Evolutionary conservation across 2,113 vertebrate species (phyloP).

Genomic region (Platysteira castanea): DNA sequence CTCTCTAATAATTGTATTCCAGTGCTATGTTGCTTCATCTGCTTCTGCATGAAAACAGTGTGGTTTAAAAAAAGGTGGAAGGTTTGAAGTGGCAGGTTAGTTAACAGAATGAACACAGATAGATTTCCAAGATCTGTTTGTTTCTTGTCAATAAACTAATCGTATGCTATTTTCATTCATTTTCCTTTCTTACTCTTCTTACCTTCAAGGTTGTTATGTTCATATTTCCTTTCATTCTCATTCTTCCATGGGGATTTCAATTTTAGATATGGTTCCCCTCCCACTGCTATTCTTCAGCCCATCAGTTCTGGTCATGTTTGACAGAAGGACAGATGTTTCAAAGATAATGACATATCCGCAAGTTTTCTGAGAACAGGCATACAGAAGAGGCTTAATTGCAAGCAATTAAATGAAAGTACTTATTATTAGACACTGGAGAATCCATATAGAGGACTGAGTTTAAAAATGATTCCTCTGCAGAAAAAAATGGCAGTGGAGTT

Average conservation of each 20-base stretch:
- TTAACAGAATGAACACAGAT: not conserved
- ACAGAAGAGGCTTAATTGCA: constrained; percentile 42
- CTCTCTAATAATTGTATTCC: not conserved
- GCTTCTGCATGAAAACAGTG: not conserved
- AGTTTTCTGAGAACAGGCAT: constrained; percentile 20
- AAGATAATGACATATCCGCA: not conserved
- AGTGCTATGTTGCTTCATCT: not conserved
- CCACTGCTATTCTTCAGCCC: not conserved
- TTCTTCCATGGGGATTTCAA: not conserved
- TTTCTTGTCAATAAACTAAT: not conserved
- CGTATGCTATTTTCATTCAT: not conserved
- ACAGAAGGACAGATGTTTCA: constrained; percentile 39
- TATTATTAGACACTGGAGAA: constrained; percentile 48
- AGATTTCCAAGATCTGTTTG: not conserved
- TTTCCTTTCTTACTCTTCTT: not conserved
- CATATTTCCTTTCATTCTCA: not conserved
- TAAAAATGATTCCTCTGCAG: constrained; percentile 14
- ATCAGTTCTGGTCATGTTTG: constrained; percentile 21
- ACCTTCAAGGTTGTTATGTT: not conserved
- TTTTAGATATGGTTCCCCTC: not conserved
- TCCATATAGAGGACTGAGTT: constrained; percentile 16
- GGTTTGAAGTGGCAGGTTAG: not conserved
- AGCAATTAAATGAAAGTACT: constrained; percentile 41
- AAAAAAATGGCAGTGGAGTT: not conserved
- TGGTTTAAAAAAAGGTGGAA: not conserved